Evolutionary conservation across 2,797 vertebrate genomes (phyloP).

Genomic region (Sphenopsis melanotis): DNA sequence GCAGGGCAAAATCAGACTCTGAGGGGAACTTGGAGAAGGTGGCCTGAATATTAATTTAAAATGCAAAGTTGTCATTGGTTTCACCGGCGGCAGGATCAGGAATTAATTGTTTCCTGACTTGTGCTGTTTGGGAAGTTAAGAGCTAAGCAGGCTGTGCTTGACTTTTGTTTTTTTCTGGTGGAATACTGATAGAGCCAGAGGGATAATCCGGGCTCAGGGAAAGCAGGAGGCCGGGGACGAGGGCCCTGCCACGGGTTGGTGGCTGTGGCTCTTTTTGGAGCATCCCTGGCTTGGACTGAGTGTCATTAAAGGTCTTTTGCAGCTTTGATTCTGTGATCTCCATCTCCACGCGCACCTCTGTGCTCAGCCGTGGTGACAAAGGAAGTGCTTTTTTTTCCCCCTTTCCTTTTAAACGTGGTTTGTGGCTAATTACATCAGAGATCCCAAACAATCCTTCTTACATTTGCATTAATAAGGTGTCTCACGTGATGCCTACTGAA

Average conservation of each 20-base stretch:
- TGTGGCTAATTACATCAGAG: constrained; percentile 83
- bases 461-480: constrained; percentile 77
- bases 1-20: neutral
- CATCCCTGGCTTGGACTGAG: rapidly evolving
- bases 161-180: neutral
- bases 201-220: neutral
- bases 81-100: neutral
- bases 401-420: constrained; percentile 54
- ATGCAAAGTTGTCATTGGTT: neutral
- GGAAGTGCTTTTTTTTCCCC: neutral
- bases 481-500: constrained; percentile 77
- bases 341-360: neutral
- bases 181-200: rapidly evolving
- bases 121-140: neutral
- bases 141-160: neutral
- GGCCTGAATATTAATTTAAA: neutral
- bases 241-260: neutral
- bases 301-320: neutral
- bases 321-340: neutral
- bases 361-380: constrained; percentile 32
- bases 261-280: neutral
- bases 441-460: constrained; percentile 77
- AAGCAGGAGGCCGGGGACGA: neutral
- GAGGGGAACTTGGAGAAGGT: neutral
- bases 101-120: neutral